Evolutionary conservation across 2,888 invertebrate species (phyloP), one percentile per base, ranked within the genome.

Genomic region (Gasteruption jaculator): DNA sequence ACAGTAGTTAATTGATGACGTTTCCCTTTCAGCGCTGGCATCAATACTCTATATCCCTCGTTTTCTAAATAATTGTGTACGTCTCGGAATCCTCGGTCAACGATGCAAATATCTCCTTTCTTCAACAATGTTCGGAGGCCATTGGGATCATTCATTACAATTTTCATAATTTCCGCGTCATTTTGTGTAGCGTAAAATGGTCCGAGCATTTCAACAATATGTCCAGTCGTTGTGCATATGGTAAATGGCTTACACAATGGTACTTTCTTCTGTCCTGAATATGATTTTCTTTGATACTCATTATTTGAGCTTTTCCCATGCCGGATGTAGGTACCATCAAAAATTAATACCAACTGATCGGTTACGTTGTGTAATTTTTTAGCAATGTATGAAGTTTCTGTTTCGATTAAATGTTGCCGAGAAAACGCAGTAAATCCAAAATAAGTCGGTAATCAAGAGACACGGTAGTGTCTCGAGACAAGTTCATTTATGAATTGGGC

Each of bases 21-120:
- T 21, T 52, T 53, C 6, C 53, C 51, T 45, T 52, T 55, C 12
- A 44, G 45, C 7, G 53, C 56, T 22, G 54, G 54, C 58, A 60
- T 60, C 11, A 58, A 33, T 12, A 56, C 51, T 31, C 21, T 21
- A 41, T 35, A 50, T 10, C 41, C 31, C 40, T 45, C 34, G 7
- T 33, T 15, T 33, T 51, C 47, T 31, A 53, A 41, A 18, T 41
- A 18, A 10, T 16, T 7, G 11, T 30, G 16, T 11, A 52, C 48
- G 32, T 58, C 57, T 11, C 55, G 42, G 20, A 57, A 58, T 10
- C 59, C 59, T 10, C 54, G 41, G 48, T 58, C 54, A 12, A 58
- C 33, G 20, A 55, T 41, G 25, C 40, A 49, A 30, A 43, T 36
- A 32, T 57, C 52, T 11, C 42, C 47, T 19, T n/a, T 20, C 42